Conservation (phyloP, 2,888 invertebrate genomes). For the Calliscelio sp. region DNA sequence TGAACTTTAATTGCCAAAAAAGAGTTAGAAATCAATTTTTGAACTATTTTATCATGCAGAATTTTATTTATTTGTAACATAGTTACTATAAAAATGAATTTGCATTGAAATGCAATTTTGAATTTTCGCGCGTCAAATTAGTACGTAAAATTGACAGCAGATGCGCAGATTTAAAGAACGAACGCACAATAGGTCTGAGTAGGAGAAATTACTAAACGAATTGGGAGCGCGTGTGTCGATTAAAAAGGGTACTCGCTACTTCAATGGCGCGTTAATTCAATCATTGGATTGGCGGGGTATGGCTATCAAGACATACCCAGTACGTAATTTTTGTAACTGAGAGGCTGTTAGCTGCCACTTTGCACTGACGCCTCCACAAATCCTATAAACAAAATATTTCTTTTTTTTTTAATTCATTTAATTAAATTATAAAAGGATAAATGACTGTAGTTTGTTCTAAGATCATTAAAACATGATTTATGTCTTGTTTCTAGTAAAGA, state of each 20-base stretch:
- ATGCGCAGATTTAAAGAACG: background rate
- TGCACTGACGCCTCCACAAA: conserved; percentile 89
- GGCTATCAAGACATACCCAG: conserved; percentile 95
- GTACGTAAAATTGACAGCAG: background rate
- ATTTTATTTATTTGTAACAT: background rate
- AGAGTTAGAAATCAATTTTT: no score
- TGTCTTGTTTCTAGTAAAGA: no score
- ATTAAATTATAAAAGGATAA: no score
- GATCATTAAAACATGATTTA: no score
- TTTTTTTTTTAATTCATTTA: no score
- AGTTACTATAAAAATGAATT: no score
- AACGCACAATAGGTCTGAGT: background rate
- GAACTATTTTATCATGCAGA: no score
- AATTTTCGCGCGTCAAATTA: conserved; percentile 3
- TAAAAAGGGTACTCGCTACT: conserved; percentile 88
- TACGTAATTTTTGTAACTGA: conserved; percentile 91
- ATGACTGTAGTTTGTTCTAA: no score
- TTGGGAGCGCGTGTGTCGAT: background rate
- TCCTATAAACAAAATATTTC: background rate
- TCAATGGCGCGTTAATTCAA: conserved; percentile 89
- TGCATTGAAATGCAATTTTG: background rate
- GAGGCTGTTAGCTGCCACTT: conserved; percentile 91
- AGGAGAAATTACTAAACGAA: background rate
- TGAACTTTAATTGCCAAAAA: no score
- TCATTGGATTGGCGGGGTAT: conserved; percentile 89